A percentile compares a stretch with the other conserved stretches of the same genome.
Evolutionary conservation across 2,888 invertebrate genomes (phyloP).

Genomic region (Drosophila engyochracea): DNA sequence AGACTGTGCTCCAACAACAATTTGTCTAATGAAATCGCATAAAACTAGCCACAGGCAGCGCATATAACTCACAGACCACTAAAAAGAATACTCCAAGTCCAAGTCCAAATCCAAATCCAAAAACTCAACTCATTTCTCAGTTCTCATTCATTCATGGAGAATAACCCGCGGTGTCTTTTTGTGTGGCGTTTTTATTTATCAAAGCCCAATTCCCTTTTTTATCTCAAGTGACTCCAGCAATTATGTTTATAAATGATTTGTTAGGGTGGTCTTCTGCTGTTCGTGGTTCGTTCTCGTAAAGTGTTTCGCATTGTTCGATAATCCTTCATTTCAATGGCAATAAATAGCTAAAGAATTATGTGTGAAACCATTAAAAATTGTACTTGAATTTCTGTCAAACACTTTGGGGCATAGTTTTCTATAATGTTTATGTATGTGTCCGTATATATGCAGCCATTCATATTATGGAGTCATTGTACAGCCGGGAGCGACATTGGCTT

Average conservation of each 20-base stretch:
- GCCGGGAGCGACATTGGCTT: slow-evolving; percentile 30
- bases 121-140: slow-evolving; percentile 30
- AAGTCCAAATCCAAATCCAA: slow-evolving; percentile 8
- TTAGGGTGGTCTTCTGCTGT: slow-evolving; percentile 68
- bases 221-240: slow-evolving; percentile 61
- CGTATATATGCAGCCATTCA: not conserved
- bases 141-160: slow-evolving; percentile 49
- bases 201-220: slow-evolving; percentile 27
- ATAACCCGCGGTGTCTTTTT: slow-evolving; percentile 71
- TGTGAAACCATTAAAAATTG: slow-evolving; percentile 73
- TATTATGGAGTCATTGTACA: not conserved
- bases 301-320: slow-evolving; percentile 33
- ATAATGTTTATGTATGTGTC: slow-evolving; percentile 18
- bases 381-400: slow-evolving; percentile 63
- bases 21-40: slow-evolving; percentile 65
- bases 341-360: slow-evolving; percentile 67
- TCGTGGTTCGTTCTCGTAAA: slow-evolving; percentile 6
- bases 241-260: slow-evolving; percentile 78
- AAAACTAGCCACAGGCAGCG: slow-evolving; percentile 53
- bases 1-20: slow-evolving; percentile 56
- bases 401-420: slow-evolving; percentile 41
- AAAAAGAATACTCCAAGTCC: slow-evolving; percentile 1
- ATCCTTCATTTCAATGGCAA: slow-evolving; percentile 66
- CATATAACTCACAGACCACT: slow-evolving; percentile 20
- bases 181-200: slow-evolving; percentile 32